Conservation (phyloP, 2,888 invertebrate genomes). For the Acronicta leporina region DNA sequence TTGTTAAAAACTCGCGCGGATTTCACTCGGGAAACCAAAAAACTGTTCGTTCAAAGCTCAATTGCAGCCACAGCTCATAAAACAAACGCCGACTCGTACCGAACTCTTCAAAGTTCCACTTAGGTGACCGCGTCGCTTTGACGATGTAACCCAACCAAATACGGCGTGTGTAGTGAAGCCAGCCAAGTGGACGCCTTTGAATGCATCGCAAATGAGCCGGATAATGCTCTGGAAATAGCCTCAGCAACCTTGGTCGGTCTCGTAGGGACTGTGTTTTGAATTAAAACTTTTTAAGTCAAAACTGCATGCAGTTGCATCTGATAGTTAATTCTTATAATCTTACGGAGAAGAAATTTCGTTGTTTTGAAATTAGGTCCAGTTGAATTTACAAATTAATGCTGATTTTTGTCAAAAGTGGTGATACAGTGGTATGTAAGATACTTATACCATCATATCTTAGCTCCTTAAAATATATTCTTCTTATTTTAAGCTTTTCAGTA, state of each 20-base stretch:
- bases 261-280: background rate
- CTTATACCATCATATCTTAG: too few species aligned
- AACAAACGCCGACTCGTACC: conserved; percentile 12
- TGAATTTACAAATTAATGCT: too few species aligned
- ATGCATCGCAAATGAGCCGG: conserved; percentile 55
- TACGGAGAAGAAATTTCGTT: too few species aligned
- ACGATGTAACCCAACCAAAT: conserved; percentile 30
- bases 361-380: too few species aligned
- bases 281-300: too few species aligned
- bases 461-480: too few species aligned
- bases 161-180: conserved; percentile 26
- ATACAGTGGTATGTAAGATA: too few species aligned
- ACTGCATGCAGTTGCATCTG: background rate
- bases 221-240: conserved; percentile 47
- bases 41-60: background rate
- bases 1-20: background rate
- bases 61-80: background rate
- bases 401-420: too few species aligned
- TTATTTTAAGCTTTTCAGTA: too few species aligned
- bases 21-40: background rate
- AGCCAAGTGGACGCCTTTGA: conserved; percentile 37
- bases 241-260: conserved; percentile 17
- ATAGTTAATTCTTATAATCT: too few species aligned
- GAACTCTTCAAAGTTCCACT: conserved; percentile 17
- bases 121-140: conserved; percentile 35